These are phyloP conservation scores for Serrognathus titanus DNA, from an alignment of 2,888 invertebrate genomes.

Conservation along the genomic window DNA sequence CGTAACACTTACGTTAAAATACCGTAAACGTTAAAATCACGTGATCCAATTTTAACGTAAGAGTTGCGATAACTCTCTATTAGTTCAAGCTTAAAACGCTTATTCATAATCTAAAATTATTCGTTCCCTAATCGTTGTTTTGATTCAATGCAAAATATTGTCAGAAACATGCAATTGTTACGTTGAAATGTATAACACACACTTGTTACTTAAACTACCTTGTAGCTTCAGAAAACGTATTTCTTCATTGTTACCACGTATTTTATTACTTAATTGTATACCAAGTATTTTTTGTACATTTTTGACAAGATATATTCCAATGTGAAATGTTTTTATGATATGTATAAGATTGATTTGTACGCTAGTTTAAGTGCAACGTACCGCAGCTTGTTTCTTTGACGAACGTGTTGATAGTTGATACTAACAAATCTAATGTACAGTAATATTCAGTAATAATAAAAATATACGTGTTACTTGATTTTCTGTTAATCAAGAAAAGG, in stretches of 20 bases:
- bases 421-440: conserved; percentile 33
- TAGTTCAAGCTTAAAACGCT: too few relatives aligned
- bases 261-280: conserved; percentile 19
- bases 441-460: conserved; percentile 21
- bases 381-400: conserved; percentile 21
- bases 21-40: too few relatives aligned
- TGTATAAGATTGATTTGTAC: conserved; percentile 1
- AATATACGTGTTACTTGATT: conserved; percentile 7
- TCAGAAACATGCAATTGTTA: conserved; percentile 18
- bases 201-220: conserved; percentile 23
- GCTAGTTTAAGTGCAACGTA: conserved; percentile 2
- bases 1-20: too few relatives aligned
- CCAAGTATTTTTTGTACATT: conserved; percentile 21
- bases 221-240: conserved; percentile 14
- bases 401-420: conserved; percentile 27
- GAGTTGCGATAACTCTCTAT: too few relatives aligned
- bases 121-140: too few relatives aligned
- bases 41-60: too few relatives aligned
- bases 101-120: too few relatives aligned
- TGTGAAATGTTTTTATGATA: conserved; percentile 17
- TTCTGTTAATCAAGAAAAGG: too few relatives aligned
- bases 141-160: neutral
- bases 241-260: conserved; percentile 13
- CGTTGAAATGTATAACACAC: conserved; percentile 15
- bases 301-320: conserved; percentile 15